Conservation (phyloP, 1,140 invertebrate species). For the Drosophila chauvacae region DNA sequence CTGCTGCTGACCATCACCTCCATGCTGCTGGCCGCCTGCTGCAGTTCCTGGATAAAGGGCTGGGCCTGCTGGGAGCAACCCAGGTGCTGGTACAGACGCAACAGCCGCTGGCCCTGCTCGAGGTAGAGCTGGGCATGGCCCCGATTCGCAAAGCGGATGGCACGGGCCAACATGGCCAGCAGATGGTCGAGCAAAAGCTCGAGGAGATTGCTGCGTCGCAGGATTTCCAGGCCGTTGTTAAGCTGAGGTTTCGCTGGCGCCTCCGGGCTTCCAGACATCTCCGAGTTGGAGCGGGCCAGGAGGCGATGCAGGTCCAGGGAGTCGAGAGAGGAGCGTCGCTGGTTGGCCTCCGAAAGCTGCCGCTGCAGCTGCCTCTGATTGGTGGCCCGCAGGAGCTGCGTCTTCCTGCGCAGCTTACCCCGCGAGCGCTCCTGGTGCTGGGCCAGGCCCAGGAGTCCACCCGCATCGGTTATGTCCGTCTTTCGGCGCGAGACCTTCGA, state of each 20-base stretch:
- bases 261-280: background rate
- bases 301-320: conserved; percentile 83
- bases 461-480: conserved; percentile 32
- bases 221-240: conserved; percentile 85
- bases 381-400: conserved; percentile 68
- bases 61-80: conserved; percentile 85
- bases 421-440: conserved; percentile 65
- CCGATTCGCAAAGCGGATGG: conserved; percentile 83
- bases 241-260: conserved; percentile 28
- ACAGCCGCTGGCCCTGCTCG: conserved; percentile 88
- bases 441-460: conserved; percentile 66
- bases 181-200: conserved; percentile 86
- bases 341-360: conserved; percentile 52
- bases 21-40: conserved; percentile 75
- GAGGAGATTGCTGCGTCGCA: conserved; percentile 86
- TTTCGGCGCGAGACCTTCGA: background rate
- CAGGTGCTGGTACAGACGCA: conserved; percentile 87
- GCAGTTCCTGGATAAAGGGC: conserved; percentile 85
- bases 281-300: conserved; percentile 2
- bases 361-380: conserved; percentile 65
- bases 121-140: conserved; percentile 88
- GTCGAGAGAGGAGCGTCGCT: conserved; percentile 66
- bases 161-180: conserved; percentile 58
- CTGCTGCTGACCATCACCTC: conserved; percentile 64
- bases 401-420: conserved; percentile 62